A percentile compares a stretch with the other conserved stretches of the same genome.
Conservation (phyloP, 2,888 invertebrate species). For the Drosophila mayaguana region DNA sequence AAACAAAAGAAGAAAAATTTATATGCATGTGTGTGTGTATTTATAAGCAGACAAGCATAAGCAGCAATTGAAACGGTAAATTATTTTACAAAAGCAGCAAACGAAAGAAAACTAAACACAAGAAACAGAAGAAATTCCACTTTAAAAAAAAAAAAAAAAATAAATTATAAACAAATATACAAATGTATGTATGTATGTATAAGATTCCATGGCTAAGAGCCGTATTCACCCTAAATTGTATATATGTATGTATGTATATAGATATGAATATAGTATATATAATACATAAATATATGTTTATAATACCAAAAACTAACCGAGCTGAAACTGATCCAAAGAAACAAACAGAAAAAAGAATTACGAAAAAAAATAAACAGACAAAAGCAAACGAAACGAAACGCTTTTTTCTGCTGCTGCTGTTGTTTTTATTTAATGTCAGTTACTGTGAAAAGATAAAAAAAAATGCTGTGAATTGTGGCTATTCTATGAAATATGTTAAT, state of each 20-base stretch:
- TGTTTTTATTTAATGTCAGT: conserved; percentile 55
- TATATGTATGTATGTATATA: too few relatives aligned
- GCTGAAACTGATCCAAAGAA: conserved; percentile 36
- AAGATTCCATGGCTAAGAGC: conserved; percentile 40
- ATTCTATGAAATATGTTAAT: conserved; percentile 63
- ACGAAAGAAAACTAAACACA: conserved; percentile 57
- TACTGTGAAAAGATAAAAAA: conserved; percentile 53
- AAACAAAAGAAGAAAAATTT: conserved; percentile 49
- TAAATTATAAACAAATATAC: conserved; percentile 11
- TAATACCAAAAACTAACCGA: conserved; percentile 37
- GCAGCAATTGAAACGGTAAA: conserved; percentile 81
- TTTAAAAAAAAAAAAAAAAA: conserved; percentile 24
- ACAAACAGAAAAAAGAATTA: conserved; percentile 17
- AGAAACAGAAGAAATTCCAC: conserved; percentile 52
- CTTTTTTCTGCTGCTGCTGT: conserved; percentile 16
- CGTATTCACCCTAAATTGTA: conserved; percentile 18
- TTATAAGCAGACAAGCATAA: conserved; percentile 33
- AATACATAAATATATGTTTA: conserved; percentile 7
- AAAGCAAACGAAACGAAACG: conserved; percentile 53
- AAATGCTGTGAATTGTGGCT: conserved; percentile 50
- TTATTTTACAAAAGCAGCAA: conserved; percentile 72
- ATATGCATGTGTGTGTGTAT: background rate
- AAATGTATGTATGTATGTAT: conserved; percentile 7
- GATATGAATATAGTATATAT: background rate
- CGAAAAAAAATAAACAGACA: conserved; percentile 35